Conservation (phyloP, 2,113 vertebrate species). For the Lamprotornis superbus region DNA sequence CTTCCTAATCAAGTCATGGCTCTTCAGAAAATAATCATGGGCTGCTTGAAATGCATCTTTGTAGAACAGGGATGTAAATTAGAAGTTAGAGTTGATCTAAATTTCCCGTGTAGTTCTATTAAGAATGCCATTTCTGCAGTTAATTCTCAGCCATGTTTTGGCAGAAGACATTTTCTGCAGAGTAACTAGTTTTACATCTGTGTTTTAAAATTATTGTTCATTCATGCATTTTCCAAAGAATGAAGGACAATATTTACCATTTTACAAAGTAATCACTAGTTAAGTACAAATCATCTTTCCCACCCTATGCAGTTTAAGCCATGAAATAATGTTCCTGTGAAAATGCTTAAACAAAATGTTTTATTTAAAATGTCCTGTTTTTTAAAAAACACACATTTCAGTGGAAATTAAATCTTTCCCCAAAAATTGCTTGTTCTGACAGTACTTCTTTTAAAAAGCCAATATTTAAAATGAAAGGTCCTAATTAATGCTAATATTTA, state of each 20-base stretch:
- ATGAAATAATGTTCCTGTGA: background rate
- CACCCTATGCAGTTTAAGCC: background rate
- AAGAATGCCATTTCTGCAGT: background rate
- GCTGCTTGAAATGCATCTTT: background rate
- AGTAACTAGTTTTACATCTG: background rate
- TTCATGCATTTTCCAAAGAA: background rate
- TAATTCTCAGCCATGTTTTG: background rate
- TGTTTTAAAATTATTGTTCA: background rate
- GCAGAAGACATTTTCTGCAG: background rate
- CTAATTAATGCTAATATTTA: background rate
- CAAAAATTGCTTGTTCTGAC: background rate
- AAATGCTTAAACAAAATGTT: background rate
- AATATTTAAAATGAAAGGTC: background rate
- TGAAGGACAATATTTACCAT: background rate
- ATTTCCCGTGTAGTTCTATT: background rate
- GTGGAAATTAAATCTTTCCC: background rate
- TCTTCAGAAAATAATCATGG: background rate
- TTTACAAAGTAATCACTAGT: background rate
- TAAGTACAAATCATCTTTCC: background rate
- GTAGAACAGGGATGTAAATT: background rate
- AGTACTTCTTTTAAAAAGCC: background rate
- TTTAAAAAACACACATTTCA: background rate
- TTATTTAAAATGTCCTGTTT: background rate
- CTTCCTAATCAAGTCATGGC: fast-evolving
- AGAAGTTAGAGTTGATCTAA: background rate